Conservation (phyloP, 2,888 invertebrate genomes). For the Platycheirus albimanus region DNA sequence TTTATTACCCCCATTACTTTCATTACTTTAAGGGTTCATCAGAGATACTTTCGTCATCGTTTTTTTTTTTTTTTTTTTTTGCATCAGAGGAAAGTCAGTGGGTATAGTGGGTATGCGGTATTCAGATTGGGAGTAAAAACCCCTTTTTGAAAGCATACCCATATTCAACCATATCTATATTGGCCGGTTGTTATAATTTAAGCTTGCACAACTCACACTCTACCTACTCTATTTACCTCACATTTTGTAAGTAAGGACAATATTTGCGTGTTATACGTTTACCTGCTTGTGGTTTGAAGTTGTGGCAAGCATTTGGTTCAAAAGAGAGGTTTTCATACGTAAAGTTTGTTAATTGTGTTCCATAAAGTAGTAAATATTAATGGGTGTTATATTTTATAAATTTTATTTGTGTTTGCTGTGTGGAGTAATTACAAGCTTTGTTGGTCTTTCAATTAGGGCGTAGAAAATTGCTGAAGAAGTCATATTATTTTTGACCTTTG, state of each 20-base stretch:
- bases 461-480: slow-evolving; percentile 21
- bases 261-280: slow-evolving; percentile 67
- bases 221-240: too few species aligned
- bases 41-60: slow-evolving; percentile 69
- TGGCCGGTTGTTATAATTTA: slow-evolving; percentile 55
- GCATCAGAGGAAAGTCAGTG: not conserved
- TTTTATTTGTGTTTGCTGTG: slow-evolving; percentile 60
- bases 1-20: slow-evolving; percentile 71
- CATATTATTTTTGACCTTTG: slow-evolving; percentile 38
- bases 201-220: slow-evolving; percentile 37
- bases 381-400: slow-evolving; percentile 61
- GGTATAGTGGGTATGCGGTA: too few species aligned
- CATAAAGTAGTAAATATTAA: slow-evolving; percentile 68
- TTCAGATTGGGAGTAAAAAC: too few species aligned
- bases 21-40: slow-evolving; percentile 70
- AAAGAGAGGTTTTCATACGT: slow-evolving; percentile 52
- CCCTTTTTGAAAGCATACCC: slow-evolving; percentile 53
- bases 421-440: slow-evolving; percentile 50
- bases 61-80: too few species aligned
- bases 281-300: slow-evolving; percentile 64
- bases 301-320: slow-evolving; percentile 43
- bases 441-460: slow-evolving; percentile 36
- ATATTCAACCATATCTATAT: slow-evolving; percentile 57
- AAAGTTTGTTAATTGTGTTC: slow-evolving; percentile 56
- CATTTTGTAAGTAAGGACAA: slow-evolving; percentile 57